phyloP scores from a whole-genome alignment of 2,113 vertebrate species.

The Rhabdornis inornatus region DNA sequence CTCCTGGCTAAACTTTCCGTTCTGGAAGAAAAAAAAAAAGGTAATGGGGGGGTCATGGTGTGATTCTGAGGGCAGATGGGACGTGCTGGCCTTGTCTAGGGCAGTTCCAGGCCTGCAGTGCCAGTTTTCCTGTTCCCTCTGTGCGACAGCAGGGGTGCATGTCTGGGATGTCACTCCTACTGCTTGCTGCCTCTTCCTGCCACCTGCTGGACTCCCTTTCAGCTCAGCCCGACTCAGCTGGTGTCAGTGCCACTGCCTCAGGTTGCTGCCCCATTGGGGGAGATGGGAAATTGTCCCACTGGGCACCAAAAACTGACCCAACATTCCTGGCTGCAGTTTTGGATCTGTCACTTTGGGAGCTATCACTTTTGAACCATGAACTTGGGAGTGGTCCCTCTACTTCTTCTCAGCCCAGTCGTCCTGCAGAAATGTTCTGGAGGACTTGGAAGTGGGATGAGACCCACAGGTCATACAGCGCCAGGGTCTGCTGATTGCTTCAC shows the following conservation, averaged over 20 bases:
- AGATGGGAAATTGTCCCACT: background rate
- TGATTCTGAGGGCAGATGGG: background rate
- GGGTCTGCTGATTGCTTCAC: background rate
- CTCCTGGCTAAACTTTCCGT: background rate
- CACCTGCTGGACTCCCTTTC: background rate
- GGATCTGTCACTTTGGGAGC: background rate
- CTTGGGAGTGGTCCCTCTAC: background rate
- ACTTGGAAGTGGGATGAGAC: background rate
- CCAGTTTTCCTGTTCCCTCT: background rate
- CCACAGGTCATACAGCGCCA: background rate
- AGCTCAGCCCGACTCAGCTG: background rate
- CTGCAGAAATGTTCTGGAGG: background rate
- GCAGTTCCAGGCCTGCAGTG: background rate
- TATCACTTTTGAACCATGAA: background rate
- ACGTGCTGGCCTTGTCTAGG: background rate
- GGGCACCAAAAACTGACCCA: background rate
- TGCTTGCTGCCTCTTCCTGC: background rate
- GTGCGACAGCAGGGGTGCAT: background rate
- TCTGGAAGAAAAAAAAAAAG: background rate
- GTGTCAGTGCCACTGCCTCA: background rate
- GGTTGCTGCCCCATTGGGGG: background rate
- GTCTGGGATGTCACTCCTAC: background rate
- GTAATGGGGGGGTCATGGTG: fast-evolving
- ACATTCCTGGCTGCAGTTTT: background rate
- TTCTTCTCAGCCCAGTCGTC: background rate